A percentile compares a stretch with the other conserved stretches of the same genome.
Evolutionary conservation across 2,113 vertebrate species (phyloP).

Genomic region (Erpornis zantholeuca): DNA sequence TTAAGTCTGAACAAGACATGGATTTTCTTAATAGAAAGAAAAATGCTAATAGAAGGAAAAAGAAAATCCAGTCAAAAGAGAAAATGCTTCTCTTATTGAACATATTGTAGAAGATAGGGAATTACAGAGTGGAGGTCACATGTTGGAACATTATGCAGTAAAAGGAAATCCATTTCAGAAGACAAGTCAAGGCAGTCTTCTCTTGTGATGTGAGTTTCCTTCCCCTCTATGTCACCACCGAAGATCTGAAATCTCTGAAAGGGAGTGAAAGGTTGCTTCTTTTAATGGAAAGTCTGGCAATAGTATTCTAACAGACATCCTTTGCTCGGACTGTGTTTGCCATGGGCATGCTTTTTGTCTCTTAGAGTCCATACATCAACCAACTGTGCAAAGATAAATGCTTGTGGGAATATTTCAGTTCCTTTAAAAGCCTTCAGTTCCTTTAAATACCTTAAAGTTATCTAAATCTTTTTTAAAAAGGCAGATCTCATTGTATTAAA

Average conservation of each 20-base stretch:
- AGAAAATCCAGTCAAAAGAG: neutral
- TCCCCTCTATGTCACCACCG: neutral
- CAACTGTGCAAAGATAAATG: neutral
- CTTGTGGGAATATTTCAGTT: neutral
- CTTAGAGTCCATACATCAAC: neutral
- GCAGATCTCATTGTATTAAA: neutral
- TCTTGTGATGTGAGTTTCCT: neutral
- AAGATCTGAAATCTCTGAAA: neutral
- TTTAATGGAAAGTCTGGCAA: slow-evolving; percentile 3
- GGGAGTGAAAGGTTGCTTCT: neutral
- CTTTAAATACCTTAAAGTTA: neutral
- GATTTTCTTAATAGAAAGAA: neutral
- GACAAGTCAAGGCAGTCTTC: neutral
- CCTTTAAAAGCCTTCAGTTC: neutral
- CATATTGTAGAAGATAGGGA: neutral
- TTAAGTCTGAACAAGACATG: neutral
- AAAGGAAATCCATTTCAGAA: neutral
- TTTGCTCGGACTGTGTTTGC: neutral
- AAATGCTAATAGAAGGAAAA: neutral
- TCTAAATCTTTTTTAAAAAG: neutral
- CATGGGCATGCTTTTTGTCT: neutral
- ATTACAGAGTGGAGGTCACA: neutral
- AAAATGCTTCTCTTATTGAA: neutral
- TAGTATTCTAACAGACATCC: neutral
- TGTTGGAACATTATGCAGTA: neutral